Percentiles rank a stretch among this genome's conserved stretches.
These are phyloP conservation scores for Leptinotarsa lineolata DNA, from an alignment of 1,140 invertebrate species.

Conservation along the genomic window DNA sequence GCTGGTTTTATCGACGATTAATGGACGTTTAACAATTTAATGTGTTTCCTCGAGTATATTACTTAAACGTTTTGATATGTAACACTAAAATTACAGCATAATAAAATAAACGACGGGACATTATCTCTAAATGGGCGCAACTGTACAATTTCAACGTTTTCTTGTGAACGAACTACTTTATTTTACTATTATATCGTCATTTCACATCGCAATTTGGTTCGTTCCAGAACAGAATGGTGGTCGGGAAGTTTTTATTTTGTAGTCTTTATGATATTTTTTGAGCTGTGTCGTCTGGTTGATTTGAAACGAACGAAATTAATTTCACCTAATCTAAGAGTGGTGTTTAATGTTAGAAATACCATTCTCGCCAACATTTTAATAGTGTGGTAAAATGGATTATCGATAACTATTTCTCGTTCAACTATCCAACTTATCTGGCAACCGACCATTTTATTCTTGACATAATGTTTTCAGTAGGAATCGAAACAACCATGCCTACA, in stretches of 20 bases:
- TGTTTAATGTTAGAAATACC: no score
- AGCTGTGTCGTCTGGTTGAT: not conserved
- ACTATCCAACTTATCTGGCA: no score
- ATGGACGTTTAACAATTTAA: conserved; percentile 9
- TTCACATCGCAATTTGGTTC: conserved; percentile 14
- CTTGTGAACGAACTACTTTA: conserved; percentile 22
- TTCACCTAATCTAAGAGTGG: no score
- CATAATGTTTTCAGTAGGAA: no score
- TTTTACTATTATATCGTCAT: conserved; percentile 22
- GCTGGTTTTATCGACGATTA: conserved; percentile 10
- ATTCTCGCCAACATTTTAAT: no score
- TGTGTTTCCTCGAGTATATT: conserved; percentile 14
- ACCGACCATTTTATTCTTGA: no score
- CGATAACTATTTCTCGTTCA: no score
- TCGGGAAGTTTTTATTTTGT: conserved; percentile 18
- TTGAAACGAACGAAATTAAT: not conserved
- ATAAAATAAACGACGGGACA: conserved; percentile 22
- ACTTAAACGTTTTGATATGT: conserved; percentile 22
- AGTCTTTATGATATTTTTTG: conserved; percentile 1
- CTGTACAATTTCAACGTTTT: conserved; percentile 24
- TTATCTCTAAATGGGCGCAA: conserved; percentile 21
- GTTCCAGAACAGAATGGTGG: not conserved
- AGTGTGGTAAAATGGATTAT: no score
- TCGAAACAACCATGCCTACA: no score
- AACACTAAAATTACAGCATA: conserved; percentile 19